A percentile compares a stretch with the other conserved stretches of the same genome.
These are phyloP conservation scores for Rhizomys pruinosus DNA, from an alignment of 2,113 vertebrate genomes.

Conservation along the genomic window DNA sequence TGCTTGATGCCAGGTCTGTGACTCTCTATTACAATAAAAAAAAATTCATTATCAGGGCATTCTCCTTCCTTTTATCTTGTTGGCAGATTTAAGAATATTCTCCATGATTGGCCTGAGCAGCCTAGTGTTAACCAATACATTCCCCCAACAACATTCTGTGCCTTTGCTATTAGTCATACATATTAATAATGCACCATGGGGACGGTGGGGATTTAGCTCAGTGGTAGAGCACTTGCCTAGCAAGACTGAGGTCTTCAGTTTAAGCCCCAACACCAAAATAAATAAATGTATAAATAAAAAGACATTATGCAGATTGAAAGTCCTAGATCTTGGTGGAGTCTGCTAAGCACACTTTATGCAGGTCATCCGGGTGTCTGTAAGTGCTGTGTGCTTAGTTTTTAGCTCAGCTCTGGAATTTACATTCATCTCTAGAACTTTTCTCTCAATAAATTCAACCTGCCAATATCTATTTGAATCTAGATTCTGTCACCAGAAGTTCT, in stretches of 20 bases:
- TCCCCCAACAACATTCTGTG: not conserved
- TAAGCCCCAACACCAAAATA: not conserved
- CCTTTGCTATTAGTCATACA: not conserved
- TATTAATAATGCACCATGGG: too few relatives aligned
- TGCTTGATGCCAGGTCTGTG: not conserved
- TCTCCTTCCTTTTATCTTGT: not conserved
- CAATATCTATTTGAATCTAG: slow-evolving; percentile 12
- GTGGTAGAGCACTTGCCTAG: not conserved
- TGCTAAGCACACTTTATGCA: not conserved
- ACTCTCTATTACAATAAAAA: not conserved
- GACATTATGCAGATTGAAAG: not conserved
- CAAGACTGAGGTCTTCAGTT: not conserved
- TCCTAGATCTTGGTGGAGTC: not conserved
- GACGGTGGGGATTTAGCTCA: not conserved
- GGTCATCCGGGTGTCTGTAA: not conserved
- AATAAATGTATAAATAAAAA: not conserved
- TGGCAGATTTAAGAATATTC: not conserved
- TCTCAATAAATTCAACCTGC: not conserved
- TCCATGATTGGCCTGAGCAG: not conserved
- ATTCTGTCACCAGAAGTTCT: not conserved
- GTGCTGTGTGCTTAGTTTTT: not conserved
- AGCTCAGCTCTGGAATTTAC: not conserved
- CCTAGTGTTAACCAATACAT: not conserved
- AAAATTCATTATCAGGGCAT: not conserved
- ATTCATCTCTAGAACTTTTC: slow-evolving; percentile 22